Base-by-base conservation (phyloP, 2,888 invertebrate genomes). In the Parapristionchus giblindavisi region DNA sequence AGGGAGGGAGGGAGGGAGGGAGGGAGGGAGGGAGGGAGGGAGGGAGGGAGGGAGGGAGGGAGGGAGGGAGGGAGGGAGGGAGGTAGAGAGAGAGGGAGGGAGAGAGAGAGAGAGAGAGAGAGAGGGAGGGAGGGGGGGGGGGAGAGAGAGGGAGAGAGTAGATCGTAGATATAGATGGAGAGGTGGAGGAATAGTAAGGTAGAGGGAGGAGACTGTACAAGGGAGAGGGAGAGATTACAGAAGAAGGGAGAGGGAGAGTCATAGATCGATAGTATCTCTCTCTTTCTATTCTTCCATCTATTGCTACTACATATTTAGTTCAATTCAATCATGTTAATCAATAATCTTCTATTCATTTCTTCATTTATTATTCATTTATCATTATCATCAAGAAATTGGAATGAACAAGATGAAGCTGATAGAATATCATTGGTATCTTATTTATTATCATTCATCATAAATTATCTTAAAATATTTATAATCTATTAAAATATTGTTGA, bases 351-450 rank as follows among this genome's bases (percentile, higher is more conserved):
- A n/a, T n/a, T n/a, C n/a, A n/a, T n/a, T 14, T 21, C 48, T n/a
- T n/a, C n/a, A n/a, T n/a, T 11, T 48, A 48, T 11, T 21, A 11
- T 48, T 21, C 48, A 48, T 11, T 48, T 11, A 48, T 48, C 14
- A 14, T 48, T 11, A 48, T 48, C 48, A 14, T 14, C 48, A n/a
- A n/a, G n/a, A 0, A 32, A 52, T 21, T 71, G 70, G 70, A 29
- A 54, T 11, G 70, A 71, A n/a, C 70, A 71, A 29, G 70, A 71
- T 40, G 70, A 71, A 27, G n/a, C n/a, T 6, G 70, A 71, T 40
- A 24, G 70, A 4, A 71, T 71, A 5, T 14, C 38, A 4, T 14
- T 40, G 0, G 70, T 71, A 38, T 56, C 56, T 71, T 48, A 21
- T 14, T 21, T 11, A 21, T 21, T 48, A 48, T 48, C 21, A 11